These are phyloP conservation scores for Pao palembangensis DNA, from an alignment of 2,113 vertebrate species.

Conservation along the genomic window DNA sequence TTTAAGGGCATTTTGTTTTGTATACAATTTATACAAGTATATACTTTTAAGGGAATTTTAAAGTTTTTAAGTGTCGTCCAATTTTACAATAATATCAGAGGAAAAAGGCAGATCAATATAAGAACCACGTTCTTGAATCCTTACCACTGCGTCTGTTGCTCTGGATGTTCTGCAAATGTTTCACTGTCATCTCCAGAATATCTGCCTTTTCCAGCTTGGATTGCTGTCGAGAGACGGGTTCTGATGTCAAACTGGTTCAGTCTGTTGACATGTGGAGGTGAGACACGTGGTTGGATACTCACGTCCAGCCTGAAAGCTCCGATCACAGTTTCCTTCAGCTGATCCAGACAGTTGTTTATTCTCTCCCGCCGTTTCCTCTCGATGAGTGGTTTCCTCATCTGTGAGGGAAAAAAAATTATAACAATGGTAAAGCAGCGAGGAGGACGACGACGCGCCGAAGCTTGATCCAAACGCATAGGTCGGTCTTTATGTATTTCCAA, in stretches of 20 bases:
- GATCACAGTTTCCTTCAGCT: constrained; percentile 86
- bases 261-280: no score
- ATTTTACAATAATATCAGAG: no score
- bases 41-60: no score
- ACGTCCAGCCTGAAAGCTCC: constrained; percentile 86
- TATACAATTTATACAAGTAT: no score
- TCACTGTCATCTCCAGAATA: constrained; percentile 91
- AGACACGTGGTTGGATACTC: constrained; percentile 57
- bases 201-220: constrained; percentile 90
- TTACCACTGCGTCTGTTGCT: constrained; percentile 78
- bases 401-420: constrained; percentile 7
- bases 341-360: constrained; percentile 87
- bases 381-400: constrained; percentile 88
- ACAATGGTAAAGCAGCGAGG: constrained; percentile 8
- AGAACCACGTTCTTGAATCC: constrained; percentile 11
- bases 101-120: not conserved
- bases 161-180: constrained; percentile 88
- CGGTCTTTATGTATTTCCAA: not conserved
- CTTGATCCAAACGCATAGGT: not conserved
- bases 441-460: not conserved
- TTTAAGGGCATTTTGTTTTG: no score
- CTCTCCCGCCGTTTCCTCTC: constrained; percentile 87
- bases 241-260: not conserved
- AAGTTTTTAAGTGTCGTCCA: no score
- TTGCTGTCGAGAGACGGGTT: constrained; percentile 71